Base-by-base conservation (phyloP, 2,888 invertebrate genomes). In the Alviniconcha strummeri region DNA sequence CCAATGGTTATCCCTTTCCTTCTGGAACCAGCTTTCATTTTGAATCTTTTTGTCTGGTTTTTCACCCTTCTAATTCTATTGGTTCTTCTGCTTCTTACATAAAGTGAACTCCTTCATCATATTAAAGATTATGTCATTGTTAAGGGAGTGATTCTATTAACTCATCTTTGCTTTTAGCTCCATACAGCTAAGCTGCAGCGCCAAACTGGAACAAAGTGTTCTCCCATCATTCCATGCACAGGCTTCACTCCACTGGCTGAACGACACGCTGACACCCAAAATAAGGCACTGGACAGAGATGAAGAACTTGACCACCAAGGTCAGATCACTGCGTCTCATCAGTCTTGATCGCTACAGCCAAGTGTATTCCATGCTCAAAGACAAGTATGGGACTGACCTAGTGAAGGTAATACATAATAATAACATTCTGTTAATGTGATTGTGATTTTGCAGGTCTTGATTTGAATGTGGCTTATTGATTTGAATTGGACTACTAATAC, bases 381-480 rank as follows among this genome's bases (percentile, higher is more conserved):
- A 94, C 2, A 97, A 96, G 93, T 97, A 98, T 95, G 97, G 96
- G 0, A 94, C 95, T 84, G 94, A 95, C 85, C 95, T 97, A 92
- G 95, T 97, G 13, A 95, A 96, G 95, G 96, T 96, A 78, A 82
- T 17, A 6, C 36, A 36, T 36, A 36, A 36, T 36, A 36, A 64
- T 17, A 36, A 36, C 3, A 3, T 36, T 36, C 0, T 36, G 36
- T 36, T 36, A 36, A 36, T 1, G 0, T 36, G 36, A 36, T 36
- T 36, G 36, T 36, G 36, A 36, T 36, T 36, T 36, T 36, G 36
- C 36, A 1, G 36, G 36, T 36, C 3, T 36, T 36, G 36, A 36
- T 36, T 36, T 36, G 36, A 36, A 3, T 36, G 36, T 1, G 36
- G 36, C 36, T 36, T 36, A 36, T 36, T 36, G 36, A 36, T 36